Conservation (phyloP, 1,140 invertebrate species). For the Venustaconcha ellipsiformis region DNA sequence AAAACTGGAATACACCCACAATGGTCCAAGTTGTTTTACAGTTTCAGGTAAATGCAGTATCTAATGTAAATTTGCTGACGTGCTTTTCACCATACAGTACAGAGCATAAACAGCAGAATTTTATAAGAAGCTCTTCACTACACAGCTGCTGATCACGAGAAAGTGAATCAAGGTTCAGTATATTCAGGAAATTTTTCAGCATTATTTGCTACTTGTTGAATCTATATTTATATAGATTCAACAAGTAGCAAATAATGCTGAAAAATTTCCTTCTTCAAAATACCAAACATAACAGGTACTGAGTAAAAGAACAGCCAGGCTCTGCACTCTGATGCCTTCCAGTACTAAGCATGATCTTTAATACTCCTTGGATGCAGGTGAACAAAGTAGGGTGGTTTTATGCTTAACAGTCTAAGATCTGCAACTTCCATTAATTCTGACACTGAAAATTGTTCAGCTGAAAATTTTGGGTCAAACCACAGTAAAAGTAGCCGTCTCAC, state of each 20-base stretch:
- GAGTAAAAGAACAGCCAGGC: too few species aligned
- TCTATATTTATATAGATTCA: too few species aligned
- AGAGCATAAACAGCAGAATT: conserved; percentile 14
- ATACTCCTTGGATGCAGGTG: conserved; percentile 13
- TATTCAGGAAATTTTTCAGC: too few species aligned
- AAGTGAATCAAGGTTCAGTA: too few species aligned
- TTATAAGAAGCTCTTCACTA: conserved; percentile 21
- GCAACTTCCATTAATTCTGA: conserved; percentile 7
- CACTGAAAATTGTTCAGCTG: conserved; percentile 3
- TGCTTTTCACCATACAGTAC: conserved; percentile 23
- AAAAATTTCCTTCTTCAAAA: too few species aligned
- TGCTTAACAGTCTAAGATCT: conserved; percentile 1
- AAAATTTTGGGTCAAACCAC: conserved; percentile 26
- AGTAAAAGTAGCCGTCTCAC: conserved; percentile 3
- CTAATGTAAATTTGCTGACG: conserved; percentile 27
- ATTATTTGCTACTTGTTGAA: too few species aligned
- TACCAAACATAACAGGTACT: too few species aligned
- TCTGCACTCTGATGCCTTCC: too few species aligned
- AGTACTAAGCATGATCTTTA: too few species aligned
- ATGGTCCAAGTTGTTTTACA: conserved; percentile 17
- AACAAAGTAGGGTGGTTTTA: conserved; percentile 21
- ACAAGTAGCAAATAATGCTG: too few species aligned
- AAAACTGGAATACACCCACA: too few species aligned
- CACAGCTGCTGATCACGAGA: too few species aligned
- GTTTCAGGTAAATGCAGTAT: conserved; percentile 17